Evolutionary conservation across 2,888 invertebrate species (phyloP), one percentile per base, ranked within the genome.

Genomic region (Tipula lateralis): DNA sequence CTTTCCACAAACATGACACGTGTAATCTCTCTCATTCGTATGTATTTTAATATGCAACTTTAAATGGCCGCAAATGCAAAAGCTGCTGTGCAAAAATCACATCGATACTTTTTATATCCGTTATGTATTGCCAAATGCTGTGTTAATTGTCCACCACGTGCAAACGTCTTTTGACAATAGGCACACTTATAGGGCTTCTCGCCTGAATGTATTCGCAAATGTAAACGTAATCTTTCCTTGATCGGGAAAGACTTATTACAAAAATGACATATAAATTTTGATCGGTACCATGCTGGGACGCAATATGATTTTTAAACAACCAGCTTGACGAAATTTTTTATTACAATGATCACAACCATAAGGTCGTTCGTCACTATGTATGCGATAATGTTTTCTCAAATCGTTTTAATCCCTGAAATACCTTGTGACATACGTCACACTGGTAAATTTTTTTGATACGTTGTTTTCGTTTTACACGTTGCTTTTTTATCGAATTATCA

Each of bases 1-100:
- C 84, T 95, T 95, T 0, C 95, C 95, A 88, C 96, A 97, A 84
- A 95, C 93, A 86, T 95, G 94, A 88, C 96, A 96, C 39, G 94
- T 92, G 89, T 93, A 95, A 88, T 96, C 95, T 86, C 94, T 93
- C 16, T 94, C 93, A 87, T 95, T 94, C 34, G 93, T 91, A 90
- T 96, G 96, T 0, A 94, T 92, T 88, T 93, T 93, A 86, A 93
- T 91, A 88, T 95, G 95, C 29, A 91, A 88, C 85, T 92, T 92
- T 29, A 94, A 88, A 87, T 93, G 82, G 92, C 92, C 34, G 93
- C 91, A 86, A 93, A 93, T 1, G 94, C 93, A 89, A 95, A 96
- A 83, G 93, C 93, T 84, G 94, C 92, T 6, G 93, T 92, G 89
- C 96, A 96, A 83, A 94, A 91, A 19, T 92, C 91, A 88, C 96